phyloP scores from a whole-genome alignment of 2,113 vertebrate species.

The Atractosteus spatula region DNA sequence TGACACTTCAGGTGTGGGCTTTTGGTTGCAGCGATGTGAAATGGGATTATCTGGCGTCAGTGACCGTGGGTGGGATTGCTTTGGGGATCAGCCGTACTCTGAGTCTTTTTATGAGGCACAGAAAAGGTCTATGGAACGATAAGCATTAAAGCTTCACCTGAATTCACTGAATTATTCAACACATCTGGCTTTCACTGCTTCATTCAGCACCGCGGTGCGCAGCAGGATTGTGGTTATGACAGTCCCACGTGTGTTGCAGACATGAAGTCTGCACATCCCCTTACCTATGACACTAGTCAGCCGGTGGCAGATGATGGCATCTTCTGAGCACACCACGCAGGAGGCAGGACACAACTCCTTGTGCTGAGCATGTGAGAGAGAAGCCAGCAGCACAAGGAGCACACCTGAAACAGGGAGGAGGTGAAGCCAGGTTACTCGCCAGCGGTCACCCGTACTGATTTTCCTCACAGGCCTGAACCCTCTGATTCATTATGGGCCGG shows the following conservation, averaged over 20 bases:
- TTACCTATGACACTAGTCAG: slow-evolving; percentile 60
- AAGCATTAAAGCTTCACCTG: background rate
- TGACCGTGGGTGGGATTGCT: background rate
- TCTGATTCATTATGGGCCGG: slow-evolving; percentile 47
- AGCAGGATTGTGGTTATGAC: too few species aligned
- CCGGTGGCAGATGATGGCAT: slow-evolving; percentile 63
- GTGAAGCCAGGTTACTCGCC: background rate
- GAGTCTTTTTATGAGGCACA: background rate
- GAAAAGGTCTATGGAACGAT: background rate
- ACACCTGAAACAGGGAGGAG: slow-evolving; percentile 48
- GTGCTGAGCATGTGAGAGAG: slow-evolving; percentile 31
- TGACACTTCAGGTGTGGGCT: slow-evolving; percentile 16
- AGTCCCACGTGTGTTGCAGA: too few species aligned
- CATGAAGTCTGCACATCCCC: background rate
- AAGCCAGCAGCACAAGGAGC: slow-evolving; percentile 50
- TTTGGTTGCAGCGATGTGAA: background rate
- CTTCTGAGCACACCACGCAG: slow-evolving; percentile 56
- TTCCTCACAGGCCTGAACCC: background rate
- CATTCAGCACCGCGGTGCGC: too few species aligned
- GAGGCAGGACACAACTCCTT: slow-evolving; percentile 53
- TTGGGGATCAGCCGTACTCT: background rate
- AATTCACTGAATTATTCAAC: background rate
- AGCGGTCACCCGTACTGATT: too few species aligned
- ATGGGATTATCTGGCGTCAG: background rate
- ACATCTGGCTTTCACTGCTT: background rate